phyloP scores from a whole-genome alignment of 37 sponge, comb jelly and placozoan genomes.

The Chondrosia reniformis region DNA sequence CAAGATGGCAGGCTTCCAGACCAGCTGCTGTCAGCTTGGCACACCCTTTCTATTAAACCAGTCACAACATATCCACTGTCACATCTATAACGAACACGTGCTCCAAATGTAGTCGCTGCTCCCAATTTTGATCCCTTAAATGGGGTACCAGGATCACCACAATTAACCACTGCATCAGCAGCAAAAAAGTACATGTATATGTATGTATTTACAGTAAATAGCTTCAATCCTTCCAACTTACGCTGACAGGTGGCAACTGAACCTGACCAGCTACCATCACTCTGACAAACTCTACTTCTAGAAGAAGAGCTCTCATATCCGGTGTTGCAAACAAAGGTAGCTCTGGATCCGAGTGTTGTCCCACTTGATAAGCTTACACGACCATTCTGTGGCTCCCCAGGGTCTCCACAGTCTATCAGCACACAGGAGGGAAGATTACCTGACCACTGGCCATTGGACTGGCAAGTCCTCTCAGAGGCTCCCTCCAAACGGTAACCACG shows the following conservation, averaged over 20 bases:
- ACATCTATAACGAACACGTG: neutral
- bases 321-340: constrained; percentile 40
- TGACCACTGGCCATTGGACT: constrained; percentile 41
- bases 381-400: constrained; percentile 42
- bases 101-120: neutral
- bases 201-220: neutral
- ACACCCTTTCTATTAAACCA: neutral
- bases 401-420: constrained; percentile 48
- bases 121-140: constrained; percentile 4
- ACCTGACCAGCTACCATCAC: constrained; percentile 38
- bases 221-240: constrained; percentile 1
- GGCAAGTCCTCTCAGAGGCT: constrained; percentile 7
- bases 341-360: constrained; percentile 37
- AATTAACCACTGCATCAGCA: neutral
- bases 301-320: constrained; percentile 31
- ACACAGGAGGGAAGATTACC: constrained; percentile 34
- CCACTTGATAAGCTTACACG: constrained; percentile 9
- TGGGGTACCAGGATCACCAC: constrained; percentile 24
- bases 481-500: constrained; percentile 27
- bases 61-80: neutral
- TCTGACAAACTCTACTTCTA: constrained; percentile 27
- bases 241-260: constrained; percentile 31
- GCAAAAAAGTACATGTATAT: neutral
- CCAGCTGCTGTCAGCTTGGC: constrained; percentile 31
- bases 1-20: constrained; percentile 24